Percentiles rank a stretch among this genome's conserved stretches.
Conservation (phyloP, 2,113 vertebrate species). For the Ochotona princeps region DNA sequence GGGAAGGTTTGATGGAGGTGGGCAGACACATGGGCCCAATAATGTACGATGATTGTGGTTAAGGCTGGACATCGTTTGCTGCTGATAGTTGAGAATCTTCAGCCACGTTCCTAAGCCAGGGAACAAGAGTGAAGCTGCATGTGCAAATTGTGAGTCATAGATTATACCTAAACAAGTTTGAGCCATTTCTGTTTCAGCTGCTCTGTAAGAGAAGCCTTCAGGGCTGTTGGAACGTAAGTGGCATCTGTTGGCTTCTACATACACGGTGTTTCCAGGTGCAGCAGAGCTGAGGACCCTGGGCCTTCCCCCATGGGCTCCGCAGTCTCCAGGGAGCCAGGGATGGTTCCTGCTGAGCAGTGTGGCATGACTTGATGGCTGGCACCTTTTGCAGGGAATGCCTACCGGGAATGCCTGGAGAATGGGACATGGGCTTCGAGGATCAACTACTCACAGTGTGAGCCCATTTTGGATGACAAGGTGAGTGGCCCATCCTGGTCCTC, state of each 20-base stretch:
- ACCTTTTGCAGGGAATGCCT: constrained; percentile 90
- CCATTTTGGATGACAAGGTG: constrained; percentile 97
- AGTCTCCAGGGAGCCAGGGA: not conserved
- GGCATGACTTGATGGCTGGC: not conserved
- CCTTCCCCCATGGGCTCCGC: not conserved
- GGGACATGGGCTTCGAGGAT: constrained; percentile 96
- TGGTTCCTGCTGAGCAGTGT: not conserved
- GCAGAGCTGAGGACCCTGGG: not conserved
- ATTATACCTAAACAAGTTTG: not conserved
- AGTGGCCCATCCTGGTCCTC: constrained; percentile 64
- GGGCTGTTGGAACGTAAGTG: not conserved
- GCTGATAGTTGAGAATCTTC: constrained; percentile 14
- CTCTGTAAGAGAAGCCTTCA: not conserved
- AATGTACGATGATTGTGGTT: not conserved
- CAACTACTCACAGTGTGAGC: constrained; percentile 97
- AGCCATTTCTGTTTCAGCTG: not conserved
- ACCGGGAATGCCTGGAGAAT: constrained; percentile 96
- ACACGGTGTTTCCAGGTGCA: not conserved
- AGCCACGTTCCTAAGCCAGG: not conserved
- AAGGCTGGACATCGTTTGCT: not conserved
- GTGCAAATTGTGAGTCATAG: not conserved
- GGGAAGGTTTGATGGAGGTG: not conserved
- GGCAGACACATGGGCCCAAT: not conserved
- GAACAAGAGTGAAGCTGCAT: not conserved
- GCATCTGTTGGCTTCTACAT: not conserved